A percentile compares a stretch with the other conserved stretches of the same genome.
Conservation (phyloP, 2,113 vertebrate genomes). For the Thryonomys swinderianus region DNA sequence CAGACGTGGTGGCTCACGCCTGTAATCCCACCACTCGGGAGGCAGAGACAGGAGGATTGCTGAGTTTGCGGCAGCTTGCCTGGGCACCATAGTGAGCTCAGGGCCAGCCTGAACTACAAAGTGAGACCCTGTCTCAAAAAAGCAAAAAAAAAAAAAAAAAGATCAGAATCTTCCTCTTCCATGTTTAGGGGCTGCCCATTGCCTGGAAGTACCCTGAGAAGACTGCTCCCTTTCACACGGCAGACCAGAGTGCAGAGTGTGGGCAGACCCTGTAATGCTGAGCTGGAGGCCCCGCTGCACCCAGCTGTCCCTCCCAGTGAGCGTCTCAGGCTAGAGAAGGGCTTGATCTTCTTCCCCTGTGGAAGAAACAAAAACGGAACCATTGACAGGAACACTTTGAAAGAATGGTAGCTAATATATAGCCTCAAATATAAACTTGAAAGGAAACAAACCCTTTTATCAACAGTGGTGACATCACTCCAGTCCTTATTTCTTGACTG, state of each 20-base stretch:
- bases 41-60: too few relatives aligned
- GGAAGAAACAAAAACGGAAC: conserved; percentile 34
- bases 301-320: background rate
- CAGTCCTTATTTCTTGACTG: conserved; percentile 55
- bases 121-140: too few relatives aligned
- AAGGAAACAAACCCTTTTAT: conserved; percentile 56
- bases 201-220: background rate
- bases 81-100: too few relatives aligned
- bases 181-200: background rate
- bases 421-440: conserved; percentile 53
- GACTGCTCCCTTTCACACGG: background rate
- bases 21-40: too few relatives aligned
- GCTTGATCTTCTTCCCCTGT: background rate
- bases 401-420: conserved; percentile 45
- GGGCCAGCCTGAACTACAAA: too few relatives aligned
- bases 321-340: background rate
- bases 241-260: background rate
- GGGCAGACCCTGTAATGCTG: background rate
- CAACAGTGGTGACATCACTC: background rate
- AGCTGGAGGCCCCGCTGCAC: background rate
- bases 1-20: too few relatives aligned
- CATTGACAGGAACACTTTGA: conserved; percentile 53
- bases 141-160: too few relatives aligned
- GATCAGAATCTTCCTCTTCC: background rate
- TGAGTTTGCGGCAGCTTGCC: too few relatives aligned